These are phyloP conservation scores for Galeopsomyia nigrocyanea DNA, from an alignment of 2,888 invertebrate species.

Conservation along the genomic window DNA sequence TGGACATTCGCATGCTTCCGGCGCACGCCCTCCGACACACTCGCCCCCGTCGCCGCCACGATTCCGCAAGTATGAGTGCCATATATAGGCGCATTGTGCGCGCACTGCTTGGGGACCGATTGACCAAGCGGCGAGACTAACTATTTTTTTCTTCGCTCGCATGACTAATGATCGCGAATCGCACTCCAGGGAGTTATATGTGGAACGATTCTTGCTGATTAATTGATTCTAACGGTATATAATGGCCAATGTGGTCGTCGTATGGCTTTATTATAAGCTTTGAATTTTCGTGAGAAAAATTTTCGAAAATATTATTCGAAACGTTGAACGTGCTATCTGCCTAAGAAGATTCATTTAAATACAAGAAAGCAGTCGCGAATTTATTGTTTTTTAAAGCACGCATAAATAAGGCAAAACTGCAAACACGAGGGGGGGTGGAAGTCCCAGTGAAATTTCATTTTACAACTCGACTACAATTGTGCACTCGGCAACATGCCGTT, in stretches of 20 bases:
- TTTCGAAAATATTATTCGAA: too few species aligned
- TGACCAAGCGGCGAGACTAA: background rate
- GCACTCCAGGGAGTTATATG: constrained; percentile 34
- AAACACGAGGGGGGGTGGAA: background rate
- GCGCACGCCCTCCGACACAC: constrained; percentile 45
- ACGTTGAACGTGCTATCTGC: too few species aligned
- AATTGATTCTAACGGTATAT: constrained; percentile 11
- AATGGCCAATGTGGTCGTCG: too few species aligned
- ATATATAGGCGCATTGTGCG: constrained; percentile 7
- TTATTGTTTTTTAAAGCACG: background rate
- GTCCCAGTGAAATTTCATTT: background rate
- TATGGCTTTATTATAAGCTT: too few species aligned
- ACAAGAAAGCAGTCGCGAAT: too few species aligned
- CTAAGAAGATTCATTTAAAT: too few species aligned
- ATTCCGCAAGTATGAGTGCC: constrained; percentile 6
- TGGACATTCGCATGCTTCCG: constrained; percentile 57
- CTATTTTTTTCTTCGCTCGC: background rate
- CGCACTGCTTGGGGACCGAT: background rate
- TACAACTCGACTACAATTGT: background rate
- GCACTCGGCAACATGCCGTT: background rate
- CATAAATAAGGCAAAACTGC: background rate
- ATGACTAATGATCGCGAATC: constrained; percentile 40
- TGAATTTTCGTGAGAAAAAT: too few species aligned
- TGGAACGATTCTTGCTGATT: constrained; percentile 6
- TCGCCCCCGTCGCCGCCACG: constrained; percentile 43